Percentiles rank a stretch among this genome's conserved stretches.
Evolutionary conservation across 2,888 invertebrate genomes (phyloP).

Genomic region (Tetranychus truncatus): DNA sequence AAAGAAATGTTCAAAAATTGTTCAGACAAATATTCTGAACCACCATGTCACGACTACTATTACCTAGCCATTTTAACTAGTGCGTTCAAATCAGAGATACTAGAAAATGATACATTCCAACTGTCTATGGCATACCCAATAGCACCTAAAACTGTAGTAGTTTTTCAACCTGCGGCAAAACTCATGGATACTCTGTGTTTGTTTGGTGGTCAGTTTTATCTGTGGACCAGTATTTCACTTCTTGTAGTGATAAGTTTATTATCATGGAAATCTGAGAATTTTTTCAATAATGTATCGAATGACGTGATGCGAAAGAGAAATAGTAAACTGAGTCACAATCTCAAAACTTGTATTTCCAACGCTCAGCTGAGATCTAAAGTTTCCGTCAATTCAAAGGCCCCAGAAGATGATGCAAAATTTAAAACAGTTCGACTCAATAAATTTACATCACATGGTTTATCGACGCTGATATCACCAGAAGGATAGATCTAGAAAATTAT

Average conservation of each 20-base stretch:
- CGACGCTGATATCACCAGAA: not conserved
- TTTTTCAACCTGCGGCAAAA: too few relatives aligned
- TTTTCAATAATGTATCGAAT: too few relatives aligned
- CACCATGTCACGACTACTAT: not conserved
- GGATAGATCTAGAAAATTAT: not conserved
- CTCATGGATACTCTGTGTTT: too few relatives aligned
- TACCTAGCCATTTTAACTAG: not conserved
- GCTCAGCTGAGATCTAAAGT: not conserved
- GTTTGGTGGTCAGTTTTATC: too few relatives aligned
- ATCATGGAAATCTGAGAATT: too few relatives aligned
- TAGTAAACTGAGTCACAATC: not conserved
- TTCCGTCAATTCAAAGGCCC: not conserved
- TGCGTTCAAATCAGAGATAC: not conserved
- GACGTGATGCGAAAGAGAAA: not conserved
- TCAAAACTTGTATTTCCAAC: not conserved
- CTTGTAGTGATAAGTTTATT: too few relatives aligned
- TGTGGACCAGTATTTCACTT: too few relatives aligned
- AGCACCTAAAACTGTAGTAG: not conserved
- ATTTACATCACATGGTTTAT: not conserved
- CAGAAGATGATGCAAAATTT: not conserved
- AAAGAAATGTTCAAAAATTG: not conserved
- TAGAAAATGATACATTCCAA: not conserved
- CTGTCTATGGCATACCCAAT: not conserved
- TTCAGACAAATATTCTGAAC: not conserved
- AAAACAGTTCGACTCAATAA: not conserved